These are phyloP conservation scores for Myotis brandtii DNA, from an alignment of 2,113 vertebrate genomes.

Conservation along the genomic window DNA sequence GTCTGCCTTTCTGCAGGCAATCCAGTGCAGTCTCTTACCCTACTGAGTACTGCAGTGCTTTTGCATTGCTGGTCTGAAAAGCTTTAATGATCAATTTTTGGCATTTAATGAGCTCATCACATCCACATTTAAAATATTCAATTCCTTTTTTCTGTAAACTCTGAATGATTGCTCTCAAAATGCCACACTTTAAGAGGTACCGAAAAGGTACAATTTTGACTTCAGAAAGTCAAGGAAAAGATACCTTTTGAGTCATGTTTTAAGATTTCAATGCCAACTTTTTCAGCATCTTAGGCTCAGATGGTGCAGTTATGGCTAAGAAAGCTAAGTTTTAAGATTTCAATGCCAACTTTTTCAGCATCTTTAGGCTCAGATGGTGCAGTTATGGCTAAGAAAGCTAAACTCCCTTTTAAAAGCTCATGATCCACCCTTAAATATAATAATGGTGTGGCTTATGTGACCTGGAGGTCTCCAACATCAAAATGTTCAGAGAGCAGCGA, in stretches of 20 bases:
- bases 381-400: not conserved
- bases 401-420: slow-evolving; percentile 23
- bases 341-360: slow-evolving; percentile 13
- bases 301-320: not conserved
- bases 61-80: not conserved
- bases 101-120: slow-evolving; percentile 19
- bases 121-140: slow-evolving; percentile 33
- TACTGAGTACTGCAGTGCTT: not conserved
- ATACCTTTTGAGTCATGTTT: not conserved
- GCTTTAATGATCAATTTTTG: not conserved
- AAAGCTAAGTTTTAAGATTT: not conserved
- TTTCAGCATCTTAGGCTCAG: not conserved
- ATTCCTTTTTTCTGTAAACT: not conserved
- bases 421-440: not conserved
- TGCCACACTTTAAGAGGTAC: not conserved
- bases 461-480: not conserved
- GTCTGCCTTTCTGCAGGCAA: rapidly evolving
- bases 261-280: slow-evolving; percentile 3
- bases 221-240: not conserved
- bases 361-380: not conserved
- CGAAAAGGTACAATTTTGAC: not conserved
- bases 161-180: slow-evolving; percentile 1
- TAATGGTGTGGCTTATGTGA: not conserved
- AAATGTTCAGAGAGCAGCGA: not conserved
- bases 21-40: not conserved